phyloP scores from a whole-genome alignment of 2,113 vertebrate species.

The Hepsetus odoe region DNA sequence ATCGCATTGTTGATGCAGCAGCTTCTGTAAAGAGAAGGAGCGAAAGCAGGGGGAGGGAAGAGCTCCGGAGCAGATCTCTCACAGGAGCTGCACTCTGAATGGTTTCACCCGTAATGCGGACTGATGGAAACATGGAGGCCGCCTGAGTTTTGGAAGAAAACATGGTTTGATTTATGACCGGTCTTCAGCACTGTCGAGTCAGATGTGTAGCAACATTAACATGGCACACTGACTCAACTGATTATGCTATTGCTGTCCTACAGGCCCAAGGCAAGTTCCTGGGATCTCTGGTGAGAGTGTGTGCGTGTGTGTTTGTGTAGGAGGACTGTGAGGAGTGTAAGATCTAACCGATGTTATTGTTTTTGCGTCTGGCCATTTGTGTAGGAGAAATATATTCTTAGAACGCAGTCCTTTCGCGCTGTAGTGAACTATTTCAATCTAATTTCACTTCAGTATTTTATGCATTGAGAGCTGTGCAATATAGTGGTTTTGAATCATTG shows the following conservation, averaged over 20 bases:
- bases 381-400: conserved; percentile 15
- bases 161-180: conserved; percentile 47
- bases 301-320: conserved; percentile 21
- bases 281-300: background rate
- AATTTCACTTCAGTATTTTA: conserved; percentile 18
- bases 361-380: conserved; percentile 14
- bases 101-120: conserved; percentile 34
- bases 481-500: conserved; percentile 3
- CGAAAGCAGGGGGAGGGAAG: background rate
- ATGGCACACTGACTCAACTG: conserved; percentile 33
- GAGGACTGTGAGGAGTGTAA: conserved; percentile 3
- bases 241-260: conserved; percentile 23
- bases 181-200: conserved; percentile 39
- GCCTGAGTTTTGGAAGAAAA: conserved; percentile 25
- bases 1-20: conserved; percentile 2
- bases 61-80: conserved; percentile 18
- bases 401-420: conserved; percentile 13
- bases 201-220: conserved; percentile 33
- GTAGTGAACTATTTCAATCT: conserved; percentile 40
- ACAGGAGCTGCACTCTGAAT: conserved; percentile 25
- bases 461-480: conserved; percentile 7
- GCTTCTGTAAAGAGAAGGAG: conserved; percentile 31
- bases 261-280: conserved; percentile 25
- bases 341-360: conserved; percentile 9
- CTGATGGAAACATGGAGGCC: conserved; percentile 41